Evolutionary conservation across 2,113 vertebrate genomes (phyloP), one percentile per base, ranked within the genome.

Genomic region (Nerophis lumbriciformis): DNA sequence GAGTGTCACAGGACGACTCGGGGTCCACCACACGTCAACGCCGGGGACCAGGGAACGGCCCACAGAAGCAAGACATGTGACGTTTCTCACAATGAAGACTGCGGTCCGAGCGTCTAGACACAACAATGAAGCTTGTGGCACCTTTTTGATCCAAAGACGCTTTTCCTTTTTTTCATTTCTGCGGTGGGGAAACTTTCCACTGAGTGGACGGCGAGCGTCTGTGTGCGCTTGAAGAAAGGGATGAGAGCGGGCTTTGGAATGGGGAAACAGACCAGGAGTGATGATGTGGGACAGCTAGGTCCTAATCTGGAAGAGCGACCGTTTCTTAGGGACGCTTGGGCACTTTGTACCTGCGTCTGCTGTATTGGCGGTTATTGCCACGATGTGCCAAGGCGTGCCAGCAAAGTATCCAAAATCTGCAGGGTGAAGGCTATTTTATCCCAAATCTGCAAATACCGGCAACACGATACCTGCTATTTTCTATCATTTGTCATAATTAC

Each of bases 231-330:
- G 66, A 65, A 11, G 28, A 28, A 65, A 78, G 76, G 73, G 77
- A 85, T 78, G 80, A 83, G 83, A 83, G 83, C 81, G 76, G 81
- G 81, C 86, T 85, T 80, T 77, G 62, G 87, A 87, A 89, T 85
- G 65, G 78, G 78, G 86, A 88, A 19, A 79, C 86, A 88, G 88
- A 86, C 86, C 57, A 76, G 78, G 59, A 65, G 66, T 75, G 78
- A 86, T 87, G 85, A 83, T 81, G 65, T 76, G 73, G 75, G 78
- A 87, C 71, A 47, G 75, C 68, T 53, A 65, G 64, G 49, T 85
- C 74, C 76, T 78, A 82, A 85, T 67, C 68, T 68, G 63, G 77
- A 80, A 58, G 69, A 28, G 71, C 38, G 69, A 50, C 57, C 68
- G 42, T 56, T 63, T 58, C 54, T 74, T 21, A 39, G 60, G 44